These are phyloP conservation scores for Pedetes capensis DNA, from an alignment of 2,113 vertebrate genomes.

Conservation along the genomic window DNA sequence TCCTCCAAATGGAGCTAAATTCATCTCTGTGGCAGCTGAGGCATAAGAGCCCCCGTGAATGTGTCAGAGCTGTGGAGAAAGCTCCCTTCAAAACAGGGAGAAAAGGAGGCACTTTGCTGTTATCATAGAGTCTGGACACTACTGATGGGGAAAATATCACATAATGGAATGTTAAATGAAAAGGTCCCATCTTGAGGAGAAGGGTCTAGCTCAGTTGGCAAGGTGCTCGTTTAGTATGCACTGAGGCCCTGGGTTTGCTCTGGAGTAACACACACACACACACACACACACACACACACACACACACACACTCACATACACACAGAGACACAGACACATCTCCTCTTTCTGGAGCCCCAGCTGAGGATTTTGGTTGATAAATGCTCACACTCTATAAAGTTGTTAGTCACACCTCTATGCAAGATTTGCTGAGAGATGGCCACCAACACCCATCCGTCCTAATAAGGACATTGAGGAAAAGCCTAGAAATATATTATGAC, in stretches of 20 bases:
- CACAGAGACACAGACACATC: too few relatives aligned
- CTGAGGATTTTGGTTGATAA: neutral
- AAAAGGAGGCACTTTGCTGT: slow-evolving; percentile 43
- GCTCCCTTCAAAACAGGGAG: neutral
- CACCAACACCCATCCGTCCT: neutral
- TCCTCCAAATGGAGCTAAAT: slow-evolving; percentile 58
- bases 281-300: too few relatives aligned
- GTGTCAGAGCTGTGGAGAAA: slow-evolving; percentile 28
- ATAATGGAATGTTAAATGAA: slow-evolving; percentile 6
- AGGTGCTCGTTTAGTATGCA: too few relatives aligned
- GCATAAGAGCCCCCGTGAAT: neutral
- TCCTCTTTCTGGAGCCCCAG: neutral
- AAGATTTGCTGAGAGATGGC: neutral
- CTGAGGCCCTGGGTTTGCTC: too few relatives aligned
- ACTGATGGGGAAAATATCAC: neutral
- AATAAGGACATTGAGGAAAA: neutral
- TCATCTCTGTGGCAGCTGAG: slow-evolving; percentile 44
- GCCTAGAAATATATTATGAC: neutral
- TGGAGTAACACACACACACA: too few relatives aligned
- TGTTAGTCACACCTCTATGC: neutral
- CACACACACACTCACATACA: too few relatives aligned
- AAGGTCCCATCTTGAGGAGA: too few relatives aligned
- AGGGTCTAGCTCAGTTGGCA: too few relatives aligned
- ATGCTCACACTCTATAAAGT: neutral
- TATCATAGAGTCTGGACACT: neutral